Conservation (phyloP, 2,888 invertebrate species). For the Sphaerophoria taeniata region DNA sequence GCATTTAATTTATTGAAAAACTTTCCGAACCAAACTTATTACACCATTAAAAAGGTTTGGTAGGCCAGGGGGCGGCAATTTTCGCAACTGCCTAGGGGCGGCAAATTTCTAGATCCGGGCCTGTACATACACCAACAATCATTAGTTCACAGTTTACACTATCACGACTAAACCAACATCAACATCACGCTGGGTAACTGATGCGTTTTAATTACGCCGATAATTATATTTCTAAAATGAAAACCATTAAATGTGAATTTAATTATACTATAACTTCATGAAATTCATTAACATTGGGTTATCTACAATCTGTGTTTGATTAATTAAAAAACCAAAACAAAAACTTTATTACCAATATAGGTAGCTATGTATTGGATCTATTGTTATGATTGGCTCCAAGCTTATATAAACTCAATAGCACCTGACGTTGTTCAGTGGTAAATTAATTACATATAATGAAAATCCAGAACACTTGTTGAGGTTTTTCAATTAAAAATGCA, state of each 20-base stretch:
- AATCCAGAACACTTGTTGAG: slow-evolving; percentile 54
- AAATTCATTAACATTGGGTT: slow-evolving; percentile 63
- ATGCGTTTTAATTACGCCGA: slow-evolving; percentile 68
- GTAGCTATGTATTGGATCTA: slow-evolving; percentile 18
- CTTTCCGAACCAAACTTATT: too few relatives aligned
- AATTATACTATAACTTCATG: slow-evolving; percentile 70
- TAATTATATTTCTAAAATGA: slow-evolving; percentile 71
- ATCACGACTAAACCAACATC: slow-evolving; percentile 34
- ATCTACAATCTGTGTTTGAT: slow-evolving; percentile 65
- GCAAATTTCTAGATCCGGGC: too few relatives aligned
- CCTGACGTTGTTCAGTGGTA: slow-evolving; percentile 12
- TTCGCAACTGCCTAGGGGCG: too few relatives aligned
- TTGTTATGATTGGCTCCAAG: slow-evolving; percentile 7
- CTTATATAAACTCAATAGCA: slow-evolving; percentile 20
- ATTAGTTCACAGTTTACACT: slow-evolving; percentile 10
- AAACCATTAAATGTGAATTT: slow-evolving; percentile 72
- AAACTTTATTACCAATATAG: neutral
- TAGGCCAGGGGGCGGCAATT: too few relatives aligned
- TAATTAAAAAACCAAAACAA: slow-evolving; percentile 44
- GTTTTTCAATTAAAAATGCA: slow-evolving; percentile 62
- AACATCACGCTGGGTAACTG: slow-evolving; percentile 5
- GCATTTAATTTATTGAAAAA: too few relatives aligned
- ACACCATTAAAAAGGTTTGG: too few relatives aligned
- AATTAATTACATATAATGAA: slow-evolving; percentile 30
- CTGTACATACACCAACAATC: neutral